Base-by-base conservation (phyloP, 2,888 invertebrate genomes). In the Metacarcinus magister region DNA sequence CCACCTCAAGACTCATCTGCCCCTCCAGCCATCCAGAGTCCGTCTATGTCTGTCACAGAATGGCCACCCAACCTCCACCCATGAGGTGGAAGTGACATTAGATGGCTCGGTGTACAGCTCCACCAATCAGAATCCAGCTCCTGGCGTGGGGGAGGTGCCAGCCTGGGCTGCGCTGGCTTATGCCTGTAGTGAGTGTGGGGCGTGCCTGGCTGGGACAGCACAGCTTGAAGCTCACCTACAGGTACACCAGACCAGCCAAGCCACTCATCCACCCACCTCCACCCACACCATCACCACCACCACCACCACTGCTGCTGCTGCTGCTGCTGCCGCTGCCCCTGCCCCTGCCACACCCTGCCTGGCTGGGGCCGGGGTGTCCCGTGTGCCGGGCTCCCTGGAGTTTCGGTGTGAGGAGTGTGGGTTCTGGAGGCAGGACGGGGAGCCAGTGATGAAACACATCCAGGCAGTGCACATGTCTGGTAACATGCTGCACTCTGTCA, bases 331-430 rank as follows among this genome's bases (percentile, higher is more conserved):
- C n/a, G n/a, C 87, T 32, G 7, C 90, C 46, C 16, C 94, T 23
- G 87, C 94, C 28, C 39, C 28, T 7, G 90, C 89, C 44, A 60
- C 94, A 10, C 39, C 94, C 39, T 60, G 89, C 32, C 90, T 54
- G 54, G 89, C 87, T 13, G 89, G 43, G 89, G 95, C 90, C 54
- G 91, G 92, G 13, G 94, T 95, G 54, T 82, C 43, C 28, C 89
- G 94, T 43, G 94, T 94, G 46, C 96, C 95, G 7, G 95, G 96
- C 10, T 96, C 96, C n/a, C 91, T 96, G 92, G 97, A 96, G 54
- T 97, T 97, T 48, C 94, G 96, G n/a, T 97, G 97, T 90, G 96
- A 97, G 82, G 96, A 96, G 87, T 97, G 97, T 93, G 97, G 97
- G 32, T 96, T 96, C 44, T 96, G 96, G 93, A 94, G 96, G 60